Percentiles rank a stretch among this genome's conserved stretches.
Evolutionary conservation across 2,888 invertebrate genomes (phyloP).

Genomic region (Prosapia bicincta): DNA sequence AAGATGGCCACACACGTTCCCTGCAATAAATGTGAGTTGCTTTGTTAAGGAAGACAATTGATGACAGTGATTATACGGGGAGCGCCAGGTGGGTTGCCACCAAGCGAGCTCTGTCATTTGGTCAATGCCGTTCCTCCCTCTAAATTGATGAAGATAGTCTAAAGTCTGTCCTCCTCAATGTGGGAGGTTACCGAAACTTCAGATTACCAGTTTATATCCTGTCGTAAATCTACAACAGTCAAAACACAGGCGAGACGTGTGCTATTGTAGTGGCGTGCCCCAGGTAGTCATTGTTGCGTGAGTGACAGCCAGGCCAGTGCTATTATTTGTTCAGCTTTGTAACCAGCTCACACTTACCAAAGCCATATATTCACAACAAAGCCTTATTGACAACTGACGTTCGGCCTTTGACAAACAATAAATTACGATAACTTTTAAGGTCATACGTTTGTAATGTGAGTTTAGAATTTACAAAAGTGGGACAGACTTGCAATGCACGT

Average conservation of each 20-base stretch:
- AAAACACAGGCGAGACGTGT: not conserved
- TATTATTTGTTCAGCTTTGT: not conserved
- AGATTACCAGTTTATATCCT: not conserved
- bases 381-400: not conserved
- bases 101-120: not conserved
- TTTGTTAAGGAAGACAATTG: not conserved
- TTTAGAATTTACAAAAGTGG: not conserved
- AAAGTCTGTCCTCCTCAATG: not conserved
- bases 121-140: not conserved
- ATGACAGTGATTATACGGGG: not conserved
- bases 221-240: not conserved
- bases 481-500: not conserved
- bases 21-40: not conserved
- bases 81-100: not conserved
- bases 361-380: not conserved
- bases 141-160: not conserved
- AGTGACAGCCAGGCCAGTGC: not conserved
- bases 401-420: not conserved
- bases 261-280: not conserved
- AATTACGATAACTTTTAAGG: not conserved
- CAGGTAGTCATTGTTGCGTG: not conserved
- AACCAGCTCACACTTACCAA: not conserved
- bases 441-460: not conserved
- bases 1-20: not conserved
- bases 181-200: not conserved